Percentiles rank a stretch among this genome's conserved stretches.
Evolutionary conservation across 2,888 invertebrate genomes (phyloP).

Genomic region (Steromphala cineraria): DNA sequence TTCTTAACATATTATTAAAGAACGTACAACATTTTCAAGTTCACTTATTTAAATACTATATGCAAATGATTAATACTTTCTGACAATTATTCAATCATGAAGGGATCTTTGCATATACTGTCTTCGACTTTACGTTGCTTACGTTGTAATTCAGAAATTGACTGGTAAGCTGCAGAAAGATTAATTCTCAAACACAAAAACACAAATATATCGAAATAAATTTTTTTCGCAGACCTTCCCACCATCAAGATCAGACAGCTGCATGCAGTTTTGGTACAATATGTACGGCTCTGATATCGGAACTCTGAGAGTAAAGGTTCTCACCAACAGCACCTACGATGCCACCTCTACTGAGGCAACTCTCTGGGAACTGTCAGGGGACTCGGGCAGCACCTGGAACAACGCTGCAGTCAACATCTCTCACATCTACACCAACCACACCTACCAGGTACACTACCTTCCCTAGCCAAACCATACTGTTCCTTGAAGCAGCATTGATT

Average conservation of each 20-base stretch:
- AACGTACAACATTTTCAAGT: too few species aligned
- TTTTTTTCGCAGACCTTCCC: constrained; percentile 34
- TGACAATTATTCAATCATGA: too few species aligned
- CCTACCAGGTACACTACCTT: constrained; percentile 51
- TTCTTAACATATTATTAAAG: too few species aligned
- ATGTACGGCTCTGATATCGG: constrained; percentile 64
- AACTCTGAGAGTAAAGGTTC: constrained; percentile 48
- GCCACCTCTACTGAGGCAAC: constrained; percentile 50
- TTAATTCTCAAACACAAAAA: too few species aligned
- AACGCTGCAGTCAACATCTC: constrained; percentile 59
- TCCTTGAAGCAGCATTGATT: too few species aligned
- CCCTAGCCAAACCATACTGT: too few species aligned
- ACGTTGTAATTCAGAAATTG: too few species aligned
- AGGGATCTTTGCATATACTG: too few species aligned
- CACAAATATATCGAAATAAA: not conserved
- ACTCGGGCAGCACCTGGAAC: constrained; percentile 59
- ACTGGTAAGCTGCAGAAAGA: too few species aligned
- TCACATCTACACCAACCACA: constrained; percentile 51
- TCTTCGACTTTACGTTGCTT: too few species aligned
- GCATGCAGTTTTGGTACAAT: constrained; percentile 59
- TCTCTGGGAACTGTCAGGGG: constrained; percentile 55
- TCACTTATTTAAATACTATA: too few species aligned
- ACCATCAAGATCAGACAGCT: constrained; percentile 38
- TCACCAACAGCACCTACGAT: constrained; percentile 48
- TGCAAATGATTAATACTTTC: too few species aligned